A percentile compares a stretch with the other conserved stretches of the same genome.
These are phyloP conservation scores for Thelaira solivaga DNA, from an alignment of 2,888 invertebrate genomes.

Conservation along the genomic window DNA sequence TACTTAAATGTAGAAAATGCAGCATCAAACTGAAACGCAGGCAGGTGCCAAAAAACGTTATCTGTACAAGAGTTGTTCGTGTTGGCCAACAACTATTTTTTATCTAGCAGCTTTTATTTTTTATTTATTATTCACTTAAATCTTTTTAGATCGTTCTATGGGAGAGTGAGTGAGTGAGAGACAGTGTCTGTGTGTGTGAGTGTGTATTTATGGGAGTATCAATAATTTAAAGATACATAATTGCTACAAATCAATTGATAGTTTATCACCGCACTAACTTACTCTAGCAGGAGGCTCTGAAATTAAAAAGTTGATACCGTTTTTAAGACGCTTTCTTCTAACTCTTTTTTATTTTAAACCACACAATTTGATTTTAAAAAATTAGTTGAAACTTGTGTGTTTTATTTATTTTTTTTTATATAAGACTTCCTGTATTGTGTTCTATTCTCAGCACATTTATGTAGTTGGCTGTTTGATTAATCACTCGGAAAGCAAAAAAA, in stretches of 20 bases:
- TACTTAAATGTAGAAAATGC: background rate
- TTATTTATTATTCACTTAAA: background rate
- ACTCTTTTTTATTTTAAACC: background rate
- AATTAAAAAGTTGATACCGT: background rate
- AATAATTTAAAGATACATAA: slow-evolving; percentile 52
- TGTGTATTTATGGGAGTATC: background rate
- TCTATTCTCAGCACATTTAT: too few relatives aligned
- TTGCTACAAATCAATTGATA: slow-evolving; percentile 59
- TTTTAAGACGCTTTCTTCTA: background rate
- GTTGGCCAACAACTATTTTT: slow-evolving; percentile 36
- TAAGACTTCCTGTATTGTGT: too few relatives aligned
- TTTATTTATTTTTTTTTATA: too few relatives aligned
- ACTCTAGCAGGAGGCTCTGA: background rate
- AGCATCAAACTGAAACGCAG: slow-evolving; percentile 3
- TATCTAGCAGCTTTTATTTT: slow-evolving; percentile 19
- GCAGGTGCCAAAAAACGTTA: slow-evolving; percentile 57
- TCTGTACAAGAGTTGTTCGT: slow-evolving; percentile 17
- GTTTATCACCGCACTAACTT: slow-evolving; percentile 3
- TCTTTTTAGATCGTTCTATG: background rate
- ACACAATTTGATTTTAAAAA: too few relatives aligned
- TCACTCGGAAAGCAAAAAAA: background rate
- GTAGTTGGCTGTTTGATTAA: slow-evolving; percentile 7
- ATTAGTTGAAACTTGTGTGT: too few relatives aligned
- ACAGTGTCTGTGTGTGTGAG: background rate
- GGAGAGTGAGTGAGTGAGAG: background rate